Conservation (phyloP, 1,140 invertebrate species). For the Cyrtorhinus lividipennis region DNA sequence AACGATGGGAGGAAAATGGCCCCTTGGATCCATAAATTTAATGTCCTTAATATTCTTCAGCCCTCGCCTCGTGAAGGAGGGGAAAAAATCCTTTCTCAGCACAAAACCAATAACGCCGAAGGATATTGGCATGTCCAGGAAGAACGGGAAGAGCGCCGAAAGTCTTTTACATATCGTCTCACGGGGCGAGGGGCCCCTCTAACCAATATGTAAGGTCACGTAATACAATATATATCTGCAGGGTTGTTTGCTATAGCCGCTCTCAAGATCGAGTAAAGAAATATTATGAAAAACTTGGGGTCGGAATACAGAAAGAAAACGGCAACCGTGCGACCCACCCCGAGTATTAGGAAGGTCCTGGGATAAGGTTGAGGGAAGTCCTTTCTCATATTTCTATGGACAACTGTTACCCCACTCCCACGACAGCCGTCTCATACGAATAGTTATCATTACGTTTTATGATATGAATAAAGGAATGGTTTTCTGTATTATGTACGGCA, state of each 20-base stretch:
- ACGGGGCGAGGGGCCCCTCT: background rate
- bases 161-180: constrained; percentile 8
- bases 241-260: constrained; percentile 1
- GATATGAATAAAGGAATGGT: background rate
- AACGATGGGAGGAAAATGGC: background rate
- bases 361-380: background rate
- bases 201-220: constrained; percentile 8
- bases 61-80: background rate
- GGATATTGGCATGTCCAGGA: constrained; percentile 8
- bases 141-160: background rate
- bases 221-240: constrained; percentile 4
- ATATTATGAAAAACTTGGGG: constrained; percentile 6
- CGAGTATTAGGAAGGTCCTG: background rate
- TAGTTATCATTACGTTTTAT: constrained; percentile 7
- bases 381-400: constrained; percentile 5
- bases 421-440: constrained; percentile 3
- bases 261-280: constrained; percentile 1
- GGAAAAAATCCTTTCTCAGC: constrained; percentile 2
- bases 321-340: background rate
- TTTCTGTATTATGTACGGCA: background rate
- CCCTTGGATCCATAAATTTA: constrained; percentile 1
- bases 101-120: constrained; percentile 2
- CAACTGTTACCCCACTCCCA: constrained; percentile 7
- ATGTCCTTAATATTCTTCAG: constrained; percentile 6
- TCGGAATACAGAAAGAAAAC: constrained; percentile 1